phyloP scores from a whole-genome alignment of 1,140 invertebrate genomes.

The Pachyrhynchus sulphureomaculatus region DNA sequence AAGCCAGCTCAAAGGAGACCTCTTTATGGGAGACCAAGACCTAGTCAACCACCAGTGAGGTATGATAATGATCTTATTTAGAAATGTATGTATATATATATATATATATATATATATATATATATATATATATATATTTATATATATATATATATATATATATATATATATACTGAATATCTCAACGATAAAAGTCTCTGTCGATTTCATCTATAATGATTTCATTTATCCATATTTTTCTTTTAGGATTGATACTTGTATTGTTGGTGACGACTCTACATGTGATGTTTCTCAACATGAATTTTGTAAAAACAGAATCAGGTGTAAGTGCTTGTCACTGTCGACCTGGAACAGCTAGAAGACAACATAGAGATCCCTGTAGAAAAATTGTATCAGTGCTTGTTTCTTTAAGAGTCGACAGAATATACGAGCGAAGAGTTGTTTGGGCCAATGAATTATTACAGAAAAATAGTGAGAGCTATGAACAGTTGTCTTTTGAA shows the following conservation, averaged over 20 bases:
- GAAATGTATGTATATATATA: no score
- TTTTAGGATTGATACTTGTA: constrained; percentile 86
- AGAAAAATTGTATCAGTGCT: constrained; percentile 77
- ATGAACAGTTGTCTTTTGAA: constrained; percentile 81
- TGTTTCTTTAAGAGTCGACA: constrained; percentile 78
- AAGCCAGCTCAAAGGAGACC: constrained; percentile 54
- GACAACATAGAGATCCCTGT: constrained; percentile 76
- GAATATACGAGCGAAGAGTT: constrained; percentile 75
- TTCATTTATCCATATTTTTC: no score
- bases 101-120: no score
- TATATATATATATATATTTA: no score
- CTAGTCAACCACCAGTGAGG: constrained; percentile 64
- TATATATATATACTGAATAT: no score
- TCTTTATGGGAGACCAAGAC: constrained; percentile 56
- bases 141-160: no score
- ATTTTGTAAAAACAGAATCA: constrained; percentile 79
- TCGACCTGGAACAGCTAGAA: constrained; percentile 76
- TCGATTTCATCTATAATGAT: neutral
- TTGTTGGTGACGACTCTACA: constrained; percentile 90
- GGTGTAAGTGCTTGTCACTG: constrained; percentile 92
- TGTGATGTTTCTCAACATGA: constrained; percentile 86
- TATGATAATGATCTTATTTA: no score
- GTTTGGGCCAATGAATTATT: constrained; percentile 73
- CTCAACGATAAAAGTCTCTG: no score
- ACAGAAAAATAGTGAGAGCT: constrained; percentile 76